Conservation (phyloP, 1,140 invertebrate genomes). For the Eurosta solidaginis region DNA sequence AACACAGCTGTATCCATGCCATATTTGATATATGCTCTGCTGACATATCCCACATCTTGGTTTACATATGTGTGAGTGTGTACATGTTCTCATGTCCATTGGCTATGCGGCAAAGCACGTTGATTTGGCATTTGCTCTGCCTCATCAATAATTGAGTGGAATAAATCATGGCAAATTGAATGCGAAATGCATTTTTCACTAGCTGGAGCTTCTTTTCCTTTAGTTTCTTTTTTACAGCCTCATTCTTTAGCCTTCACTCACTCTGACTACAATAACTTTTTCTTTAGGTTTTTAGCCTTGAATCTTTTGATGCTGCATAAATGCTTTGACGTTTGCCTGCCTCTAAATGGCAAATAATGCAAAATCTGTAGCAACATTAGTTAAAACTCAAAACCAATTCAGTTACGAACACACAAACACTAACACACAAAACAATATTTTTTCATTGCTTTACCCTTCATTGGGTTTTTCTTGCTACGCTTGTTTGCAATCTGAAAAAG, state of each 20-base stretch:
- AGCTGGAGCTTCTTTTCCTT: background rate
- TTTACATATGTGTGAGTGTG: background rate
- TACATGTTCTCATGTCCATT: background rate
- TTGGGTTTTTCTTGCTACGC: background rate
- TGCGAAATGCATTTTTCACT: slow-evolving; percentile 28
- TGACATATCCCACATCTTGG: background rate
- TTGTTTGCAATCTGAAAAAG: background rate
- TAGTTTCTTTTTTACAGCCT: background rate
- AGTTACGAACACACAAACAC: background rate
- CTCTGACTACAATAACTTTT: background rate
- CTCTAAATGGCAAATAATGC: slow-evolving; percentile 25
- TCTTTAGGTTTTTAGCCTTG: background rate
- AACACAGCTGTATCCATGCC: too few relatives aligned
- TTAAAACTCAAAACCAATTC: background rate
- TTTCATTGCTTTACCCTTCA: background rate
- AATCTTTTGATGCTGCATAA: background rate
- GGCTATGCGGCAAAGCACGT: slow-evolving; percentile 14
- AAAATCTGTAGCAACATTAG: slow-evolving; percentile 17
- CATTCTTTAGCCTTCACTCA: background rate
- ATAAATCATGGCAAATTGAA: slow-evolving; percentile 28
- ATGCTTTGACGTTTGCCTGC: slow-evolving; percentile 16
- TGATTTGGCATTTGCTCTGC: slow-evolving; percentile 25
- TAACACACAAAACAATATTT: background rate
- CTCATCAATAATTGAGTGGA: slow-evolving; percentile 27
- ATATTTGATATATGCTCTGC: too few relatives aligned